These are phyloP conservation scores for Squalus acanthias DNA, from an alignment of 2,797 vertebrate species.

Conservation along the genomic window DNA sequence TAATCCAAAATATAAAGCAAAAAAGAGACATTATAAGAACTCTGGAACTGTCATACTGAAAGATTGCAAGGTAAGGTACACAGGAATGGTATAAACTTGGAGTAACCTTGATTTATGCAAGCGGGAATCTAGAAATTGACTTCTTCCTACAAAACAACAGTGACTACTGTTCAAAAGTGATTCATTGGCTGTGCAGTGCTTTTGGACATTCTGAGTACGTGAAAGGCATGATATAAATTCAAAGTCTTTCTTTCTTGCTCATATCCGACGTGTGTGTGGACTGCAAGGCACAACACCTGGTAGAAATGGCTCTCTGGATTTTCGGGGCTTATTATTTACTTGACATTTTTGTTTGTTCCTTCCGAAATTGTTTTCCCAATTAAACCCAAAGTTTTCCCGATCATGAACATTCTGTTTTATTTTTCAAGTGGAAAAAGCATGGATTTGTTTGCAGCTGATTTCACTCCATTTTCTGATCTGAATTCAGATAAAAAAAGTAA, in stretches of 20 bases:
- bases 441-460: background rate
- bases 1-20: conserved; percentile 90
- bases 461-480: background rate
- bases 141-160: background rate
- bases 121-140: background rate
- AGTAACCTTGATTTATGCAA: background rate
- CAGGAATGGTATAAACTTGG: background rate
- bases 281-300: background rate
- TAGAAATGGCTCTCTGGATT: background rate
- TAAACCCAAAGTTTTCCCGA: background rate
- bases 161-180: background rate
- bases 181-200: background rate
- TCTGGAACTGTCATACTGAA: conserved; percentile 81
- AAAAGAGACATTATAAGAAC: conserved; percentile 90
- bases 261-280: background rate
- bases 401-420: background rate
- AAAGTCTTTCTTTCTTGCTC: background rate
- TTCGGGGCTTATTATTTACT: background rate
- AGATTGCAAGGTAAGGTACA: conserved; percentile 75
- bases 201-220: background rate
- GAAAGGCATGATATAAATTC: background rate
- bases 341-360: background rate
- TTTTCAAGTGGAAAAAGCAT: background rate
- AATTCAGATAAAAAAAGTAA: background rate
- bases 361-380: background rate